Conservation (phyloP, 92 coral and sea anemone genomes). For the Zoanthus gigantus region DNA sequence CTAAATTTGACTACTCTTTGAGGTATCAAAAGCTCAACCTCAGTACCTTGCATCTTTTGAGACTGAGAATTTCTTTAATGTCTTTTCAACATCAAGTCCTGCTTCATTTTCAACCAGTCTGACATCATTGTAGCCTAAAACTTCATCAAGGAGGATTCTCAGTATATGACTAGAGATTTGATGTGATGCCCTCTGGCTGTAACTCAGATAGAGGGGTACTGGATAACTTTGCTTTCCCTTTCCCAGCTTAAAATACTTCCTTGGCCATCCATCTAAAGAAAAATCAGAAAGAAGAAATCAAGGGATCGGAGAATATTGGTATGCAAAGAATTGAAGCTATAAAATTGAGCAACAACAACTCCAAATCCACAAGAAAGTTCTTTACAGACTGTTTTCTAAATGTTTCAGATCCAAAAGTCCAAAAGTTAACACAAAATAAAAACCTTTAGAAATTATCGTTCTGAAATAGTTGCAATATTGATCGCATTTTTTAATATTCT, state of each 20-base stretch:
- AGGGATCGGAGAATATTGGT: too few relatives aligned
- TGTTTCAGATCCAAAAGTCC: too few relatives aligned
- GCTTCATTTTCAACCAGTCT: constrained; percentile 59
- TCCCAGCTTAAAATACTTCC: constrained; percentile 72
- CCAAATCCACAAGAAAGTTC: too few relatives aligned
- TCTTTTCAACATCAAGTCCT: constrained; percentile 42
- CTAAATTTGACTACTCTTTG: too few relatives aligned
- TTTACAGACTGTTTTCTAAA: too few relatives aligned
- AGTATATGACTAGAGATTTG: constrained; percentile 78
- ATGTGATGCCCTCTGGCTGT: constrained; percentile 74
- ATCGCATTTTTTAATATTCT: too few relatives aligned
- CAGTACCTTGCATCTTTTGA: constrained; percentile 30
- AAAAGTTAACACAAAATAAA: too few relatives aligned
- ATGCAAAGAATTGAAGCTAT: background rate
- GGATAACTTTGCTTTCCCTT: constrained; percentile 42
- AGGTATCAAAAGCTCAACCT: background rate
- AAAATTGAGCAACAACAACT: background rate
- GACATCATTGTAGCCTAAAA: constrained; percentile 79
- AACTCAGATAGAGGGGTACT: constrained; percentile 71
- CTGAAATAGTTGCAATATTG: too few relatives aligned
- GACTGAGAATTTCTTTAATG: constrained; percentile 57
- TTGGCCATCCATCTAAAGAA: constrained; percentile 48
- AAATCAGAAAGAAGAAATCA: background rate
- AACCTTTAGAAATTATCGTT: too few relatives aligned
- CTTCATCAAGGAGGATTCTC: constrained; percentile 76